These are phyloP conservation scores for Steinernema carpocapsae DNA, from an alignment of 2,888 invertebrate species.

Conservation along the genomic window DNA sequence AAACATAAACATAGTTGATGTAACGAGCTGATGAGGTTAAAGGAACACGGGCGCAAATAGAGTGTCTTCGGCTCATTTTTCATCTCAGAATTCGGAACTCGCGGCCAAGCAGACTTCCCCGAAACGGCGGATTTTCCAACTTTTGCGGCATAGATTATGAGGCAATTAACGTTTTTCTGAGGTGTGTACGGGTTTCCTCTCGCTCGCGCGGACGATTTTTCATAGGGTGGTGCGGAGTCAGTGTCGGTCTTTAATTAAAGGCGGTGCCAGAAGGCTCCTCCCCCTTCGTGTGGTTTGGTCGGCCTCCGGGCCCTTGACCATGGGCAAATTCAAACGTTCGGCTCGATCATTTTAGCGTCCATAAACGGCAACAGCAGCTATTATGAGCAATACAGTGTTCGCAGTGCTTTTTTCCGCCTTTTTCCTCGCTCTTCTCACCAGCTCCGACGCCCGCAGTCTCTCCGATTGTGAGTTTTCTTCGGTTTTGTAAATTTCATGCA, in stretches of 20 bases:
- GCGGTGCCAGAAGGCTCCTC: slow-evolving; percentile 25
- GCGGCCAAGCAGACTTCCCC: background rate
- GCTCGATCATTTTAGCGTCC: slow-evolving; percentile 27
- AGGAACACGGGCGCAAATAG: background rate
- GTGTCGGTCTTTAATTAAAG: slow-evolving; percentile 22
- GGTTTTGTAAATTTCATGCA: background rate
- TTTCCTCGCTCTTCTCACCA: slow-evolving; percentile 1
- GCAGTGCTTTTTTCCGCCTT: slow-evolving; percentile 6
- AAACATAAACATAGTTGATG: background rate
- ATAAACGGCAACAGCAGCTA: background rate
- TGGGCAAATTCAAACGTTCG: slow-evolving; percentile 11
- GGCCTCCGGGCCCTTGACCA: background rate
- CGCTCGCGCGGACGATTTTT: background rate
- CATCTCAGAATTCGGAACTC: background rate
- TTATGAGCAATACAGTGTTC: slow-evolving; percentile 25
- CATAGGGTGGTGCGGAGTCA: slow-evolving; percentile 3
- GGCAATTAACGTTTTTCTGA: slow-evolving; percentile 8
- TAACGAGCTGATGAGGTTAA: background rate
- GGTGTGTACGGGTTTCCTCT: background rate
- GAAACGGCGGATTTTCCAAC: background rate
- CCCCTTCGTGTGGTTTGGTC: slow-evolving; percentile 13
- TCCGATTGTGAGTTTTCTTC: slow-evolving; percentile 12
- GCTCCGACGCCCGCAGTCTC: slow-evolving; percentile 15
- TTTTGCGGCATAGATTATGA: background rate
- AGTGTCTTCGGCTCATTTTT: slow-evolving; percentile 10